These are phyloP conservation scores for Sminthurides aquaticus DNA, from an alignment of 2,888 invertebrate species.

Conservation along the genomic window DNA sequence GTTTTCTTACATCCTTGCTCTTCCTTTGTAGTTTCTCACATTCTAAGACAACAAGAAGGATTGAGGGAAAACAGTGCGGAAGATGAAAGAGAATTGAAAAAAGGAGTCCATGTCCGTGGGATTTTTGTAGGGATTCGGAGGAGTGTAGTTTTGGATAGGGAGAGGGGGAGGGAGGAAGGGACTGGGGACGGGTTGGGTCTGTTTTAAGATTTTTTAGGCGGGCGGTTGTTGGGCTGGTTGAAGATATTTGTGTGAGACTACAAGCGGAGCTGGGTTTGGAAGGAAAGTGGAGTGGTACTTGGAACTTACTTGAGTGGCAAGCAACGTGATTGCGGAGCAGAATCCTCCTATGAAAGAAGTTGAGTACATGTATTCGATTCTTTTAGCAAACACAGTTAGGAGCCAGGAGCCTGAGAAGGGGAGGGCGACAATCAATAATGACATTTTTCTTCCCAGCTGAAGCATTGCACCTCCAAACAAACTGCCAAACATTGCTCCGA, in stretches of 20 bases:
- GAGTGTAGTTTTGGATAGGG: no score
- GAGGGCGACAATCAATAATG: constrained; percentile 63
- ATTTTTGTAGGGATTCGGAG: no score
- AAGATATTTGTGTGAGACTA: no score
- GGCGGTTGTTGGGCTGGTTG: no score
- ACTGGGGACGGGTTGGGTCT: no score
- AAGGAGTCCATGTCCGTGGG: no score
- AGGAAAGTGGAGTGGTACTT: no score
- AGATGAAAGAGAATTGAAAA: not conserved
- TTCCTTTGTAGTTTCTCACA: not conserved
- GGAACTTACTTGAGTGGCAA: constrained; percentile 62
- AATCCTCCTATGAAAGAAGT: constrained; percentile 79
- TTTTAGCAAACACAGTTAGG: constrained; percentile 67
- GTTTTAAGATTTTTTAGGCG: no score
- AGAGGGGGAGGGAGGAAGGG: no score
- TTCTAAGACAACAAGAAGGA: not conserved
- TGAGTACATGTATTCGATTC: constrained; percentile 70
- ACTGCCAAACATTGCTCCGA: constrained; percentile 72
- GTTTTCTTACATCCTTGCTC: not conserved
- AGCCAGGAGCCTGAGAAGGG: constrained; percentile 76
- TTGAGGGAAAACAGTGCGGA: not conserved
- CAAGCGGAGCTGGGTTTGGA: no score
- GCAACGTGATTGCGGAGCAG: constrained; percentile 68
- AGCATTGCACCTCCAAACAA: constrained; percentile 71
- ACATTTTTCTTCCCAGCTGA: constrained; percentile 63